These are phyloP conservation scores for Dreissena rostriformis DNA, from an alignment of 1,140 invertebrate genomes.

Conservation along the genomic window DNA sequence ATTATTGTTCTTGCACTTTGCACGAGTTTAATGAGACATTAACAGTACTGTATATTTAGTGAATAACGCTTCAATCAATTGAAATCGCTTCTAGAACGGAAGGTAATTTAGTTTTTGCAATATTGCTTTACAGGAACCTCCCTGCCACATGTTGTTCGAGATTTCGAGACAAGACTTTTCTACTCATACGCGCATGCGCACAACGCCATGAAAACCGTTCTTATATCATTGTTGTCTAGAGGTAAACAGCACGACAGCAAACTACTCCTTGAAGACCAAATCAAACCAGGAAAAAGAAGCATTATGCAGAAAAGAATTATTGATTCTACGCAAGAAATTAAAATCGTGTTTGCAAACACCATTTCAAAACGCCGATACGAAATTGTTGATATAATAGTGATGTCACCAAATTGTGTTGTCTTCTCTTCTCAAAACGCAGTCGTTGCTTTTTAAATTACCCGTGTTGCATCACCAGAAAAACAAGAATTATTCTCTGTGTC, in stretches of 20 bases:
- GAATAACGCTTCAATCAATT: too few species aligned
- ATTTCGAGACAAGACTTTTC: constrained; percentile 43
- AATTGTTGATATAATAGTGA: constrained; percentile 33
- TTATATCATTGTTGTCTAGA: constrained; percentile 29
- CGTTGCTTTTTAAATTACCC: constrained; percentile 3
- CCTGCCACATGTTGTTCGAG: constrained; percentile 54
- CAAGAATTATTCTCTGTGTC: neutral
- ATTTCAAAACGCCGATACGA: constrained; percentile 30
- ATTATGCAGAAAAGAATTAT: constrained; percentile 15
- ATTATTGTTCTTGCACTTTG: too few species aligned
- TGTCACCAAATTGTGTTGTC: constrained; percentile 17
- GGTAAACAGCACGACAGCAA: constrained; percentile 24
- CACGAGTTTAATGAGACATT: too few species aligned
- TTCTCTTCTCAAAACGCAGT: neutral
- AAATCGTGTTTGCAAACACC: constrained; percentile 43
- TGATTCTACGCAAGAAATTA: constrained; percentile 2
- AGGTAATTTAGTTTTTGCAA: too few species aligned
- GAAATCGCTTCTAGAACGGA: too few species aligned
- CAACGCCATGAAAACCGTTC: constrained; percentile 31
- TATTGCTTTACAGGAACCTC: constrained; percentile 40
- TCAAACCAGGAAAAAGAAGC: constrained; percentile 12
- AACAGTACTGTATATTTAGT: too few species aligned
- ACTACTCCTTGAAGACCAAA: constrained; percentile 17
- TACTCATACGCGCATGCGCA: constrained; percentile 23
- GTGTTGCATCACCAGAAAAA: neutral